A percentile compares a stretch with the other conserved stretches of the same genome.
Evolutionary conservation across 2,797 vertebrate genomes (phyloP).

Genomic region (Mus spretus): DNA sequence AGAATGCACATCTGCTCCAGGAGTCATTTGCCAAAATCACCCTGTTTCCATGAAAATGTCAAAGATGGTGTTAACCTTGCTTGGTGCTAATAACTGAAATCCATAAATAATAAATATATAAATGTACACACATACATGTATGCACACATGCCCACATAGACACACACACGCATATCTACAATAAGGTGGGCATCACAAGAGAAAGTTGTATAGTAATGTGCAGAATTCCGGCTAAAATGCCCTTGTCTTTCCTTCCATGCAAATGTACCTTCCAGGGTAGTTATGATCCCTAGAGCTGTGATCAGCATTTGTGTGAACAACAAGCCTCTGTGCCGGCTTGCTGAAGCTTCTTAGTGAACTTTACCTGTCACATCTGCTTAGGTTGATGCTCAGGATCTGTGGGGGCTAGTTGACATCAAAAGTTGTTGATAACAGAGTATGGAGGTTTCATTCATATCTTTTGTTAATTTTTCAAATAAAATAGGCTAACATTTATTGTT

Average conservation of each 20-base stretch:
- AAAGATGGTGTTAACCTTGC: rapidly evolving
- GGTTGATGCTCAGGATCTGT: neutral
- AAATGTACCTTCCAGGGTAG: neutral
- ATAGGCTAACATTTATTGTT: conserved; percentile 1
- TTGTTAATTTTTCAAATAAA: conserved; percentile 1
- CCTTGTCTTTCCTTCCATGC: neutral
- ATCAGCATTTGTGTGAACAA: neutral
- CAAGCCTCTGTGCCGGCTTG: neutral
- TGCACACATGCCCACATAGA: neutral
- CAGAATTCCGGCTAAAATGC: neutral
- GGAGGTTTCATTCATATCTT: conserved; percentile 10
- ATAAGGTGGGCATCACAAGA: neutral
- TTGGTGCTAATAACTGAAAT: neutral
- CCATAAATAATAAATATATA: neutral
- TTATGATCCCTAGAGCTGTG: neutral
- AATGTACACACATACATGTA: neutral
- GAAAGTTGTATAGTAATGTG: neutral
- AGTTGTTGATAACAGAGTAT: neutral
- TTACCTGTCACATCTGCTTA: neutral
- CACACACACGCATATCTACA: neutral
- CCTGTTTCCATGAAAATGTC: neutral
- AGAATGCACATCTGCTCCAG: neutral
- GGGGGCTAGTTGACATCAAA: neutral
- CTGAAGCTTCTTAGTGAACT: neutral
- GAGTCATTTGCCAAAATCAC: neutral